These are phyloP conservation scores for Hypercompe scribonia DNA, from an alignment of 2,888 invertebrate species.

Conservation along the genomic window DNA sequence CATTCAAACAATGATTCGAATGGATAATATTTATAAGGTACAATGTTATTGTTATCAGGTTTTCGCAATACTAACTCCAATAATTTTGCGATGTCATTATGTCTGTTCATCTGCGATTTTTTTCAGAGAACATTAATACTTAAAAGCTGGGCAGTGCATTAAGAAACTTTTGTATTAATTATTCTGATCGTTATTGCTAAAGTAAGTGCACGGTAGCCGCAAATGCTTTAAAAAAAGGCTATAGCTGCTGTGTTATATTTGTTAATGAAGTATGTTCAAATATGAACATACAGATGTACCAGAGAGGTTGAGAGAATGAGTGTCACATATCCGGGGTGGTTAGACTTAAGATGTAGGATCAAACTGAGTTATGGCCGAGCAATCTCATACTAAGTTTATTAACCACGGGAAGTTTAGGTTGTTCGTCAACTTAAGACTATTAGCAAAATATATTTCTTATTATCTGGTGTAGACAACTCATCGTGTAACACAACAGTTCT, in stretches of 20 bases:
- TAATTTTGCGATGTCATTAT: neutral
- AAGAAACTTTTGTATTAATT: no score
- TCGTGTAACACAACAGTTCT: neutral
- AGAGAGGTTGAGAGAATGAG: conserved; percentile 64
- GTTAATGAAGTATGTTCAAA: conserved; percentile 25
- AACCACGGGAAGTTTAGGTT: conserved; percentile 59
- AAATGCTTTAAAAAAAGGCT: neutral
- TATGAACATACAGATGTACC: conserved; percentile 66
- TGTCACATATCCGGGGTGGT: conserved; percentile 72
- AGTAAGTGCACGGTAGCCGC: neutral
- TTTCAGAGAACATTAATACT: no score
- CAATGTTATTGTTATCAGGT: neutral
- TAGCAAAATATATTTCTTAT: conserved; percentile 4
- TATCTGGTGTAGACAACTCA: neutral
- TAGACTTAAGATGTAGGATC: conserved; percentile 81
- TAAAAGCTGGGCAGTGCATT: no score
- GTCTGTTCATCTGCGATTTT: neutral
- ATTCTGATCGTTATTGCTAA: neutral
- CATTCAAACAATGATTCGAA: neutral
- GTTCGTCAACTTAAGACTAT: conserved; percentile 22
- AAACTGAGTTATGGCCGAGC: conserved; percentile 75
- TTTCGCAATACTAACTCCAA: neutral
- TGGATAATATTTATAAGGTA: neutral
- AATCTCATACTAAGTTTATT: conserved; percentile 67
- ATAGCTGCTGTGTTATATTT: no score